Evolutionary conservation across 1,140 invertebrate genomes (phyloP).

Genomic region (Nilaparvata lugens): DNA sequence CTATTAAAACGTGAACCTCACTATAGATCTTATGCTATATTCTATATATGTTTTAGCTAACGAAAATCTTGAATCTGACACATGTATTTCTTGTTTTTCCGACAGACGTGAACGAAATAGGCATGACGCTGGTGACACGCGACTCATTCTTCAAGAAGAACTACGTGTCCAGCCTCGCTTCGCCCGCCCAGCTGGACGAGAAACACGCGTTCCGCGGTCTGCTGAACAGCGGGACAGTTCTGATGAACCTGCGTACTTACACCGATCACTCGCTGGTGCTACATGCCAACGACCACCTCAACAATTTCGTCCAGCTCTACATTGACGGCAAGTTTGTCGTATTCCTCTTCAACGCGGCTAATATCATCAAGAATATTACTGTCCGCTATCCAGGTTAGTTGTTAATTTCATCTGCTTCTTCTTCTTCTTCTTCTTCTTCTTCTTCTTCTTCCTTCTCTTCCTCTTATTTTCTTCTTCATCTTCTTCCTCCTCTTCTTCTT

Average conservation of each 20-base stretch:
- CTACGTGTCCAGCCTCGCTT: constrained; percentile 49
- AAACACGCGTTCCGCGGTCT: constrained; percentile 47
- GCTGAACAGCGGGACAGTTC: constrained; percentile 63
- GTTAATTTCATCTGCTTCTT: too few species aligned
- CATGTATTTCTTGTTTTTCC: too few species aligned
- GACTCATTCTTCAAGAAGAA: constrained; percentile 70
- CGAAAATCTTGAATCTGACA: constrained; percentile 6
- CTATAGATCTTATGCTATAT: too few species aligned
- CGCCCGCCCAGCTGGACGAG: constrained; percentile 37
- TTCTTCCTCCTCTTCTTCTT: too few species aligned
- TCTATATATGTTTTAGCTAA: too few species aligned
- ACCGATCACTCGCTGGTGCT: constrained; percentile 71
- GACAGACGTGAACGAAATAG: constrained; percentile 82
- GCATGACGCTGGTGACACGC: constrained; percentile 74
- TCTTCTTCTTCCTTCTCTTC: too few species aligned
- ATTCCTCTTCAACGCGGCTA: constrained; percentile 73
- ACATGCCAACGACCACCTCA: constrained; percentile 86
- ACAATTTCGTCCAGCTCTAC: constrained; percentile 88
- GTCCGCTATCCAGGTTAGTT: constrained; percentile 50
- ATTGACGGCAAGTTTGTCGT: constrained; percentile 64
- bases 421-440: too few species aligned
- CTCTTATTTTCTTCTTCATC: too few species aligned
- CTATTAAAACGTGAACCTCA: too few species aligned
- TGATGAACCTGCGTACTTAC: constrained; percentile 81
- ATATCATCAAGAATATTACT: constrained; percentile 69